Base-by-base conservation (phyloP, 1,140 invertebrate species). In the Drosophila arizonae region DNA sequence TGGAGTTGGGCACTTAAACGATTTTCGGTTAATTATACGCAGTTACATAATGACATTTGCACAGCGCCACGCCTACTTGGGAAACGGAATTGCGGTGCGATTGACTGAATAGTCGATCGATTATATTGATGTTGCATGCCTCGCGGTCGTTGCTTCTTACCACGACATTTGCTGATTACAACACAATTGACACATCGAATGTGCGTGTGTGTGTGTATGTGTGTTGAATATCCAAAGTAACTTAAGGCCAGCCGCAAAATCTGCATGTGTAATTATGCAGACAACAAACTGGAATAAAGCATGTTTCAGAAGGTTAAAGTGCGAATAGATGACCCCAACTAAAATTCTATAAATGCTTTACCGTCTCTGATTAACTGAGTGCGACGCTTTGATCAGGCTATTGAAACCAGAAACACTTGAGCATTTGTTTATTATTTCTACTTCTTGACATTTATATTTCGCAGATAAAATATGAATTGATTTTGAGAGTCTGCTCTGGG, bases 1-100 rank as follows among this genome's bases (percentile, higher is more conserved):
- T 6, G 62, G 45, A 41, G 70, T 63, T 46, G n/a, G 21, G 72
- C 73, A 70, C 64, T 87, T 88, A 87, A 87, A 84, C 80, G 79
- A 80, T 87, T 84, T 87, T 88, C 65, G 84, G 84, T 87, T 87
- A 87, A 87, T 87, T 87, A 87, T 87, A 79, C 73, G 73, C 73
- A 72, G 73, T 76, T 79, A 68, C 84, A 79, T 86, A 86, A 79
- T 79, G 79, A 79, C 82, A 81, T 86, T 86, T 86, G 75, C 52
- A 28, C 82, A 72, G 77, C 15, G 68, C 65, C 55, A 68, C 66
- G 66, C 63, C 48, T 65, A 60, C 63, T 55, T 46, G 39, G n/a
- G 39, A 10, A n/a, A n/a, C 28, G 50, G 17, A 26, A 52, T 39
- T n/a, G 41, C 41, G 17, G 28, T 36, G 60, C 50, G 21, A 64